Percentiles rank a stretch among this genome's conserved stretches.
Evolutionary conservation across 2,113 vertebrate genomes (phyloP).

Genomic region (Chaenogobius annularis): DNA sequence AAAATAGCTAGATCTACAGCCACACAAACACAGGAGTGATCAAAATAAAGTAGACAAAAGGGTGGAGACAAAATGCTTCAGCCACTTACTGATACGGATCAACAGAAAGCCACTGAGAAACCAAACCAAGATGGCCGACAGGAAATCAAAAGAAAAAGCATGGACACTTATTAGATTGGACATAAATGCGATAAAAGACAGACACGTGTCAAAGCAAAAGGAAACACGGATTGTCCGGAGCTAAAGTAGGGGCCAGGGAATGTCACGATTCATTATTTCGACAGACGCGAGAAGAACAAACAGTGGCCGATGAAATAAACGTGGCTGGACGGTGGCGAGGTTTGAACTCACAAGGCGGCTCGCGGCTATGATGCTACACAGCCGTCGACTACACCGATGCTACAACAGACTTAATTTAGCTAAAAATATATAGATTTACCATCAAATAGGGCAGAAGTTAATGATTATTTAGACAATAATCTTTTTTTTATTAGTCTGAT

Average conservation of each 20-base stretch:
- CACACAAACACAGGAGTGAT: background rate
- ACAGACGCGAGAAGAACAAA: no score
- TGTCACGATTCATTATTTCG: no score
- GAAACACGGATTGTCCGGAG: background rate
- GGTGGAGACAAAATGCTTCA: slow-evolving; percentile 22
- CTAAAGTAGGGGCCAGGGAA: background rate
- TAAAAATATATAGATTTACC: no score
- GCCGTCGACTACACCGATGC: no score
- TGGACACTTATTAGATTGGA: slow-evolving; percentile 49
- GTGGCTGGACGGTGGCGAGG: no score
- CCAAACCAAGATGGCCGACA: slow-evolving; percentile 64
- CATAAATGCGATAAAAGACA: slow-evolving; percentile 32
- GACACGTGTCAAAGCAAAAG: slow-evolving; percentile 17
- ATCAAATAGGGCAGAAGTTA: no score
- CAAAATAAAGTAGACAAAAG: slow-evolving; percentile 17
- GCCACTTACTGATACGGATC: slow-evolving; percentile 81
- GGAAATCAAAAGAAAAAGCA: slow-evolving; percentile 54
- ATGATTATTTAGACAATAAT: no score
- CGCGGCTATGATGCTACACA: no score
- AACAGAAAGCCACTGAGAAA: slow-evolving; percentile 79
- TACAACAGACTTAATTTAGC: no score
- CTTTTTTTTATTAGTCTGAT: no score
- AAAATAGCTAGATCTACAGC: slow-evolving; percentile 23
- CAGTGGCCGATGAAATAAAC: no score
- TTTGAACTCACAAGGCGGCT: no score